phyloP scores from a whole-genome alignment of 2,888 invertebrate genomes.

The Argyresthia albistria region DNA sequence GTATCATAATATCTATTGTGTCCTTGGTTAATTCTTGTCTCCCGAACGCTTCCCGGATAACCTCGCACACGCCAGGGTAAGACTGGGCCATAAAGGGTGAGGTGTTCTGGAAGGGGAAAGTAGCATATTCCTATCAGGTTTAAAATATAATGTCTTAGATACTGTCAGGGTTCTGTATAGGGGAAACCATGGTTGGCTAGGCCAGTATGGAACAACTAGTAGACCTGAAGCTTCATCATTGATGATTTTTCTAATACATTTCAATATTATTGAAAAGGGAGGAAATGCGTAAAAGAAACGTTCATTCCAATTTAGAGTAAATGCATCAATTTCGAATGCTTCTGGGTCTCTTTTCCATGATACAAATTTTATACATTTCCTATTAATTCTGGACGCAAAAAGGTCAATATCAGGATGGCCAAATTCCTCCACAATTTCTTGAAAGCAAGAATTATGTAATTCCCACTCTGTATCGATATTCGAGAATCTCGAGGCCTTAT shows the following conservation, averaged over 20 bases:
- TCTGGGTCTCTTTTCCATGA: neutral
- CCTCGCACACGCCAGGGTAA: constrained; percentile 1
- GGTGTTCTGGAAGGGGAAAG: constrained; percentile 1
- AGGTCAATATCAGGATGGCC: neutral
- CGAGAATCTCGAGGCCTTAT: neutral
- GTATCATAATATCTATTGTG: neutral
- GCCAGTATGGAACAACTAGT: constrained; percentile 1
- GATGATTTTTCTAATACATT: too few species aligned
- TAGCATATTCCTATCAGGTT: neutral
- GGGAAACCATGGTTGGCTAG: constrained; percentile 4
- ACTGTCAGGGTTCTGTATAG: neutral
- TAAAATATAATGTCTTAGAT: neutral
- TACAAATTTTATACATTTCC: neutral
- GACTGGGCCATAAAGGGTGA: neutral
- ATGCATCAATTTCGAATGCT: neutral
- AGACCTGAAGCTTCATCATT: constrained; percentile 1
- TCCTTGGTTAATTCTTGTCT: neutral
- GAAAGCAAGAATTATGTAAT: too few species aligned
- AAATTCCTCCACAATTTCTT: too few species aligned
- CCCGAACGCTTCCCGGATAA: constrained; percentile 1
- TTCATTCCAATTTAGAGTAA: too few species aligned
- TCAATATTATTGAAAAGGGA: too few species aligned
- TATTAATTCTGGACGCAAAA: neutral
- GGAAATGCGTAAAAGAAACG: too few species aligned
- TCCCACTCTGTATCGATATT: too few species aligned